phyloP scores from a whole-genome alignment of 2,113 vertebrate genomes.

The Dunckerocampus dactyliophorus region DNA sequence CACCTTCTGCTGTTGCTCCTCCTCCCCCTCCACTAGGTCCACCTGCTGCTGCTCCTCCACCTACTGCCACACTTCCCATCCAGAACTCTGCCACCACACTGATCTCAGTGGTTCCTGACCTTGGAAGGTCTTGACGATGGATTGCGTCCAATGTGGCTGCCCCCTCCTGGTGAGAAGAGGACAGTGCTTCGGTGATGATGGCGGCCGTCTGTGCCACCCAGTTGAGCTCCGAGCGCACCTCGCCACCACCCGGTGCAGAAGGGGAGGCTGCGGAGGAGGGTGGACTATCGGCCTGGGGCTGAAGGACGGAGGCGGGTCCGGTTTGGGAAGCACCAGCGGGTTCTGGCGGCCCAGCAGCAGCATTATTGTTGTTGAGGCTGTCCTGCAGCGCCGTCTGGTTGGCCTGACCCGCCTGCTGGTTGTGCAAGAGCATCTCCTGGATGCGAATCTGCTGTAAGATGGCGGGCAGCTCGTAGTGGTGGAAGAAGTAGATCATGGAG shows the following conservation, averaged over 20 bases:
- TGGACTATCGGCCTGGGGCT: conserved; percentile 37
- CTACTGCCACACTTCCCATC: conserved; percentile 8
- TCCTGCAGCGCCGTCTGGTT: conserved; percentile 87
- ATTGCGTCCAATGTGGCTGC: conserved; percentile 59
- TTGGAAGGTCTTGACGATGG: not conserved
- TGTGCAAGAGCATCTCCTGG: conserved; percentile 95
- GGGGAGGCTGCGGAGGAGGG: conserved; percentile 4
- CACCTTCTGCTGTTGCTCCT: not conserved
- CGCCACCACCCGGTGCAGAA: conserved; percentile 13
- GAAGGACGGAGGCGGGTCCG: not conserved
- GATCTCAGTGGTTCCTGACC: conserved; percentile 13
- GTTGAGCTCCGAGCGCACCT: conserved; percentile 71
- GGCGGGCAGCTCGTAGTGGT: conserved; percentile 95
- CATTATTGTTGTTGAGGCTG: conserved; percentile 91
- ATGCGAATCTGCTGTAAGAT: conserved; percentile 95
- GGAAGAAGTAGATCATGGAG: conserved; percentile 99
- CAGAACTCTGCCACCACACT: conserved; percentile 56
- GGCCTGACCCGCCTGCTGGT: conserved; percentile 84
- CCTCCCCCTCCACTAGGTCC: not conserved
- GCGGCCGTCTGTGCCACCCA: conserved; percentile 87
- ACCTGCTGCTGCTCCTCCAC: not conserved
- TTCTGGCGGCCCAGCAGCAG: not conserved
- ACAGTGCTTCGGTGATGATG: conserved; percentile 81
- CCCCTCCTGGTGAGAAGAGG: conserved; percentile 55
- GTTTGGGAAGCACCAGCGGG: not conserved